Evolutionary conservation across 2,113 vertebrate species (phyloP), one percentile per base, ranked within the genome.

Genomic region (Aptenodytes forsteri): DNA sequence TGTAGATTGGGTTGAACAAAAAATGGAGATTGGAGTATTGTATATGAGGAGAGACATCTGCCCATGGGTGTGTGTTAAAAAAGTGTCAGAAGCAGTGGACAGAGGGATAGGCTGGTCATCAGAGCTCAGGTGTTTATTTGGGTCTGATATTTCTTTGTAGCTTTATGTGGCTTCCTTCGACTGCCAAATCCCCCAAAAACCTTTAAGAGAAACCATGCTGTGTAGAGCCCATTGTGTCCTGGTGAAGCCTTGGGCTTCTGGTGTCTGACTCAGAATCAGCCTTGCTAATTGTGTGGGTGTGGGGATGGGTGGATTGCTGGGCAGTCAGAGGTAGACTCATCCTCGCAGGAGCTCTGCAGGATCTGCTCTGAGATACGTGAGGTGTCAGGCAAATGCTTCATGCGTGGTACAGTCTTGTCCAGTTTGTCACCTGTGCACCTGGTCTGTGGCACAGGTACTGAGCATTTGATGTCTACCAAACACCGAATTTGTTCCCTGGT

Each of bases 331-430:
- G 10, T 4, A 30, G 49, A 18, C 21, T 44, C 3, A 1, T 75
- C 23, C 34, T 13, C 30, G 44, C 22, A 27, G 62, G 34, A 87
- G 56, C 61, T 77, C 66, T 54, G 36, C 12, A 17, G 46, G 21
- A 23, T 50, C n/a, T 58, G 47, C 49, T 72, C 30, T 5, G 9
- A 44, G 23, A 9, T 44, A 5, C 1, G 7, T 23, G 46, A 76
- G 36, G 8, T 46, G 54, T 90, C 38, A 30, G 73, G 49, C 22
- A 49, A 25, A 30, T 14, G 29, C 46, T 73, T 83, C 2, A 2
- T 0, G 2, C 1, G 3, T 50, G n/a, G 9, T 27, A 3, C 1
- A 0, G 21, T 29, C 27, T 44, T 65, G 20, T 47, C 72, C 0
- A 10, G 30, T 47, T 70, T 21, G 25, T 86, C 34, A 21, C 26